A percentile compares a stretch with the other conserved stretches of the same genome.
phyloP scores from a whole-genome alignment of 2,888 invertebrate genomes.

The Lithodes maja region DNA sequence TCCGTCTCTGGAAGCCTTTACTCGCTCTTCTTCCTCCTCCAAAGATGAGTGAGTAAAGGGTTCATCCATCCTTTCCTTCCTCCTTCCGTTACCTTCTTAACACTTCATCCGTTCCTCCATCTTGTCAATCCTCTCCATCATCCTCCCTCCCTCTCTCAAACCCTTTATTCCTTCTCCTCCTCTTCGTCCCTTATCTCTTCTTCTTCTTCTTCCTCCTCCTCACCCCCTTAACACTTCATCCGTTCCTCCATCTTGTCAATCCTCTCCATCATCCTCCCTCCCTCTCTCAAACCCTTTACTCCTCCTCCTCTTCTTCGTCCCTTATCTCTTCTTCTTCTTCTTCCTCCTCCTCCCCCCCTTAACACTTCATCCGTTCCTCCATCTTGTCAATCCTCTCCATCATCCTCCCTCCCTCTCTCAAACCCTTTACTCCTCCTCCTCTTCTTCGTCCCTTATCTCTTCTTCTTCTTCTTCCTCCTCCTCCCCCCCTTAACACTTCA shows the following conservation, averaged over 20 bases:
- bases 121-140: background rate
- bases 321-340: background rate
- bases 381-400: background rate
- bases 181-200: too few species aligned
- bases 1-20: too few species aligned
- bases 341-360: background rate
- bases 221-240: background rate
- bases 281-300: background rate
- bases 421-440: background rate
- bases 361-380: background rate
- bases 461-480: background rate
- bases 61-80: too few species aligned
- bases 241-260: background rate
- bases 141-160: too few species aligned
- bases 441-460: background rate
- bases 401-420: slow-evolving; percentile 3
- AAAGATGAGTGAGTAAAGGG: too few species aligned
- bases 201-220: too few species aligned
- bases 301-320: background rate
- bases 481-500: background rate
- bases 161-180: too few species aligned
- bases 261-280: background rate
- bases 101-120: background rate
- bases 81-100: too few species aligned
- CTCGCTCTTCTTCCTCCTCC: too few species aligned